phyloP scores from a whole-genome alignment of 2,113 vertebrate genomes.

The Hippocampus mohnikei region DNA sequence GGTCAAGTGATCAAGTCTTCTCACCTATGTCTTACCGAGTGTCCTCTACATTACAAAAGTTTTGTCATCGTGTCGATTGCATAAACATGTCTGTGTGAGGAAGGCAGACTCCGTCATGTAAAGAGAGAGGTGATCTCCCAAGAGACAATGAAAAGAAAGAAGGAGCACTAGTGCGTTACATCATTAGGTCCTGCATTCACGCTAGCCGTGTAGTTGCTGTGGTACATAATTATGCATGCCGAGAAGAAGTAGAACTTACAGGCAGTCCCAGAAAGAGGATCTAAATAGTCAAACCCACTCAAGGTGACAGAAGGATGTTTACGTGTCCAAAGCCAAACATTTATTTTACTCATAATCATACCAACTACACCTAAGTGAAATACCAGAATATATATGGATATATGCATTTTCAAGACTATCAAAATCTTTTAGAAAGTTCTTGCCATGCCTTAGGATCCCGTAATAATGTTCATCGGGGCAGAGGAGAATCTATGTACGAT shows the following conservation, averaged over 20 bases:
- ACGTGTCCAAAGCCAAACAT: conserved; percentile 86
- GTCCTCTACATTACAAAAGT: conserved; percentile 88
- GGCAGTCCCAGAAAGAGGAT: conserved; percentile 73
- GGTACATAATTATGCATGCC: conserved; percentile 92
- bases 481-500: conserved; percentile 82
- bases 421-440: conserved; percentile 73
- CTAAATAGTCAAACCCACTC: conserved; percentile 87
- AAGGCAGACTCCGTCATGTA: conserved; percentile 91
- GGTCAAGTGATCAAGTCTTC: conserved; percentile 92
- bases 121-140: conserved; percentile 69
- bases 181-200: conserved; percentile 94
- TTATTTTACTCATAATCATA: conserved; percentile 62
- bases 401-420: conserved; percentile 67
- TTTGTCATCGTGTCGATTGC: conserved; percentile 90
- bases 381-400: conserved; percentile 68
- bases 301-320: conserved; percentile 88
- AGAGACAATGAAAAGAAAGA: conserved; percentile 75
- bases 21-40: conserved; percentile 87
- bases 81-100: conserved; percentile 92
- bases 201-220: conserved; percentile 83
- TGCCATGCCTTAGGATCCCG: conserved; percentile 84
- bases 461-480: conserved; percentile 88
- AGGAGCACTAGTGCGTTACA: conserved; percentile 90
- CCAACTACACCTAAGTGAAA: conserved; percentile 67
- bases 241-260: conserved; percentile 83